These are phyloP conservation scores for Pterophyllum scalare DNA, from an alignment of 2,113 vertebrate species.

Conservation along the genomic window DNA sequence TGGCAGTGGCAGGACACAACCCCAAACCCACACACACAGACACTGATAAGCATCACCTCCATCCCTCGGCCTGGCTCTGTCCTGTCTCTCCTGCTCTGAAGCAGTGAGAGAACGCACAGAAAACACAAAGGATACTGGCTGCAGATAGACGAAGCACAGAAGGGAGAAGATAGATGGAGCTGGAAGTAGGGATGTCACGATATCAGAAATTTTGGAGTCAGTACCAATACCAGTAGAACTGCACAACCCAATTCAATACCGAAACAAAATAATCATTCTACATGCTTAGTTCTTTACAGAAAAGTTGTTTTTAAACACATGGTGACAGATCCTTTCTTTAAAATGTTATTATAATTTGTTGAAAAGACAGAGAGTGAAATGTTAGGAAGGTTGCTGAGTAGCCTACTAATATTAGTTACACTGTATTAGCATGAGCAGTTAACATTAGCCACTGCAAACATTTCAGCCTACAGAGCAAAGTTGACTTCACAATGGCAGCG, in stretches of 20 bases:
- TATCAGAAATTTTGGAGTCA: not conserved
- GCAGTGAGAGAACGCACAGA: constrained; percentile 29
- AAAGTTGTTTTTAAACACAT: too few relatives aligned
- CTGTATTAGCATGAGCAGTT: too few relatives aligned
- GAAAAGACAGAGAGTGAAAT: too few relatives aligned
- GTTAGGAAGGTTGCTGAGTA: too few relatives aligned
- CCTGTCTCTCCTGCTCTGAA: constrained; percentile 64
- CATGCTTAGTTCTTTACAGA: not conserved
- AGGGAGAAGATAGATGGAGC: not conserved
- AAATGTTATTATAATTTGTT: too few relatives aligned
- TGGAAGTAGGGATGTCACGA: not conserved
- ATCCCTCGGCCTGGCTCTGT: constrained; percentile 69
- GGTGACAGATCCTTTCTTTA: too few relatives aligned
- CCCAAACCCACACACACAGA: constrained; percentile 69
- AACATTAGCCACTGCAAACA: too few relatives aligned
- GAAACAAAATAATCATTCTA: not conserved
- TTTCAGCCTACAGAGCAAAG: too few relatives aligned
- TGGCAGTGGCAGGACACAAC: constrained; percentile 79
- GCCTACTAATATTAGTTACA: too few relatives aligned
- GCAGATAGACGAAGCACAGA: constrained; percentile 26
- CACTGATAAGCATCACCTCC: constrained; percentile 86
- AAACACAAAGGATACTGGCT: constrained; percentile 22
- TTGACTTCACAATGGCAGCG: too few relatives aligned
- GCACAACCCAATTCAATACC: not conserved
- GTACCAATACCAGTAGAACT: not conserved